Evolutionary conservation across 1,140 invertebrate species (phyloP), one percentile per base, ranked within the genome.

Genomic region (Druon quercuslanigerum): DNA sequence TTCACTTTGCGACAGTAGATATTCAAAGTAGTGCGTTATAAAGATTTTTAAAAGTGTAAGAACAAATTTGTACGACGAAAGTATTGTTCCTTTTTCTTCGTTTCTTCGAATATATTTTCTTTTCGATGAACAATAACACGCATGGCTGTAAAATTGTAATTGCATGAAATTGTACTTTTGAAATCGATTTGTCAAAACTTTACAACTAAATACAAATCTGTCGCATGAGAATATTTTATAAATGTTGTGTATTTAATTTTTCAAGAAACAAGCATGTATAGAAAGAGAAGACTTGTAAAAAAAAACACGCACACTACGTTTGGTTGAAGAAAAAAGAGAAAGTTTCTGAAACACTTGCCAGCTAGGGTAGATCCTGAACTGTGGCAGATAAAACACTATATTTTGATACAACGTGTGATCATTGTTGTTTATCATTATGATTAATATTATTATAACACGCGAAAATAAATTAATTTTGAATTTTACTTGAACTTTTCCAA

Each of bases 351-450:
- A 66, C 13, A 33, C 40, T 66, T 33, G 12, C 16, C 14, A 40
- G 40, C 33, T n/a, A 40, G 60, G 60, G 60, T 66, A 20, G 60
- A 66, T n/a, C 60, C 60, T 33, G 40, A 66, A 16, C 40, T 66
- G 14, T 66, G 12, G 25, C 14, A 33, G 60, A 40, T 33, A 40
- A 40, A 66, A 66, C 25, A 60, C 20, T 60, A n/a, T 40, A 66
- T 66, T 66, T 66, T 66, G 20, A 66, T 66, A 66, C 60, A 66
- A 16, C 40, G 60, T 33, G 25, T 33, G 25, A 66, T 66, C 25
- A 66, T 14, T 66, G 57, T 66, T 66, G 60, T 66, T 66, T 66
- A 40, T 66, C 60, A 66, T 66, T 66, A 16, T 40, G n/a, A 8
- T 12, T n/a, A 66, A 66, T 14, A 66, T 60, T 19, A 60, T 19